Conservation (phyloP, 2,888 invertebrate genomes). For the Folsomia candida region DNA sequence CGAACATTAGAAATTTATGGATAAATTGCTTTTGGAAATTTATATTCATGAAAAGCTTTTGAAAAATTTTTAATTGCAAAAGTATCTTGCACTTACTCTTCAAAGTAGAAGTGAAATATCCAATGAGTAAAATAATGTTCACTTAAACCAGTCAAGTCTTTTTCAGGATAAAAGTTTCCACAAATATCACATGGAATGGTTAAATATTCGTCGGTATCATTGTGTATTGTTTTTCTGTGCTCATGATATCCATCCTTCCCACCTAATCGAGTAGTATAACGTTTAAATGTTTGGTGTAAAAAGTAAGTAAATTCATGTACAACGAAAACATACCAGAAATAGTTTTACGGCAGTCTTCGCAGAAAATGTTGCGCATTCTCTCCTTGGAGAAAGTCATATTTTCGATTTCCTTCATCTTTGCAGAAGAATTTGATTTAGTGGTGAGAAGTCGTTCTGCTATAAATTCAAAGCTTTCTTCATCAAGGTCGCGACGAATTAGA, state of each 20-base stretch:
- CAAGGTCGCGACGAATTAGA: constrained; percentile 17
- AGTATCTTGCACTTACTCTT: constrained; percentile 13
- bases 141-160: constrained; percentile 17
- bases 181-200: constrained; percentile 25
- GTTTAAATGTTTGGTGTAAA: not conserved
- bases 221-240: constrained; percentile 1
- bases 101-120: constrained; percentile 22
- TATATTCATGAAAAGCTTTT: too few species aligned
- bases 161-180: constrained; percentile 20
- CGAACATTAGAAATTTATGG: too few species aligned
- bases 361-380: constrained; percentile 19
- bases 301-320: not conserved
- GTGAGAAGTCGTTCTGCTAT: constrained; percentile 17
- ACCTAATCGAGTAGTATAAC: constrained; percentile 3
- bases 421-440: constrained; percentile 21
- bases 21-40: too few species aligned
- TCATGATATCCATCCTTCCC: constrained; percentile 15
- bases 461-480: constrained; percentile 14
- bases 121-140: constrained; percentile 20
- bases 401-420: constrained; percentile 24
- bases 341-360: constrained; percentile 19
- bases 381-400: constrained; percentile 7
- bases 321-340: constrained; percentile 9
- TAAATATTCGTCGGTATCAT: not conserved
- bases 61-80: too few species aligned